Evolutionary conservation across 1,140 invertebrate genomes (phyloP).

Genomic region (Drosophila bocki): DNA sequence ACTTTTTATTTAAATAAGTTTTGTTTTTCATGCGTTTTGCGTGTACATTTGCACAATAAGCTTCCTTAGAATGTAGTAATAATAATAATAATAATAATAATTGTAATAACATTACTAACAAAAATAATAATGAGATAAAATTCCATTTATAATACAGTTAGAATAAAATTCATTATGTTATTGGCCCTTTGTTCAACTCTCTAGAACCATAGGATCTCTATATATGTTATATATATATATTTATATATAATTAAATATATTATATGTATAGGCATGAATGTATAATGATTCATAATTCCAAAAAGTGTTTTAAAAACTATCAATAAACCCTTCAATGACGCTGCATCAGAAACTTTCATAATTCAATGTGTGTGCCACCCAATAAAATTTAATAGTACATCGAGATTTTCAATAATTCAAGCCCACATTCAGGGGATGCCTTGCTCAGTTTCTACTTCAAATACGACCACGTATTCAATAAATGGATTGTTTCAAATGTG

Average conservation of each 20-base stretch:
- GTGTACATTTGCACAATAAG: conserved; percentile 82
- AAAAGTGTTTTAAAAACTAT: conserved; percentile 69
- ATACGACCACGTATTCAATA: conserved; percentile 40
- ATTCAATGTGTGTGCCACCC: conserved; percentile 52
- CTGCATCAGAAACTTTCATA: conserved; percentile 43
- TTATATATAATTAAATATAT: conserved; percentile 46
- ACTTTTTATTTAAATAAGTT: conserved; percentile 71
- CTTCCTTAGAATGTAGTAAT: conserved; percentile 72
- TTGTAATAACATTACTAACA: conserved; percentile 82
- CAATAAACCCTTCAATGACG: conserved; percentile 60
- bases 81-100: conserved; percentile 74
- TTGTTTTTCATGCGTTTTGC: conserved; percentile 77
- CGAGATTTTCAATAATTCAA: conserved; percentile 79
- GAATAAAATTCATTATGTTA: conserved; percentile 79
- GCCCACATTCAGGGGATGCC: conserved; percentile 53
- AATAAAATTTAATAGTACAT: conserved; percentile 82
- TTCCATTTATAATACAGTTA: conserved; percentile 73
- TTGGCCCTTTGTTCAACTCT: conserved; percentile 61
- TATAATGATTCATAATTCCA: conserved; percentile 61
- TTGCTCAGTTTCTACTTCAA: not conserved
- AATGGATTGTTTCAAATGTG: conserved; percentile 62
- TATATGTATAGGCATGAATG: conserved; percentile 52
- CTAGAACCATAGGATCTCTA: conserved; percentile 61
- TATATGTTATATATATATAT: conserved; percentile 24
- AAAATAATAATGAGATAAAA: conserved; percentile 74